Percentiles rank a stretch among this genome's conserved stretches.
Evolutionary conservation across 2,888 invertebrate species (phyloP).

Genomic region (Nyleta sp.): DNA sequence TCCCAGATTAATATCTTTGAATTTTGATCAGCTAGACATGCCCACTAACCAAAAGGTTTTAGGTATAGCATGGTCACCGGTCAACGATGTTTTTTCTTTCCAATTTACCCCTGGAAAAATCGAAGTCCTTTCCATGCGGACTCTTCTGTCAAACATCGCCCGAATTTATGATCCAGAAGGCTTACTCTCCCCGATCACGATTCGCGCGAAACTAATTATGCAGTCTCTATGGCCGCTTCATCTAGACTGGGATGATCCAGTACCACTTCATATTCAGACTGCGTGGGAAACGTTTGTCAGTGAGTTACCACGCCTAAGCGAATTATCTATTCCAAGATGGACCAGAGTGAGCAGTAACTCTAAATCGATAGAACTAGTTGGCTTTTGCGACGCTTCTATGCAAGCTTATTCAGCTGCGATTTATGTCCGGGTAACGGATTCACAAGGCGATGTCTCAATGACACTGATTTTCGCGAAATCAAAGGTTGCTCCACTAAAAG

Average conservation of each 20-base stretch:
- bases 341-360: background rate
- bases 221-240: background rate
- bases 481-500: slow-evolving; percentile 4
- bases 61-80: background rate
- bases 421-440: too few relatives aligned
- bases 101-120: background rate
- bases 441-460: too few relatives aligned
- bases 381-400: slow-evolving; percentile 11
- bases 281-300: too few relatives aligned
- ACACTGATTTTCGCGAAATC: too few relatives aligned
- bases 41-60: too few relatives aligned
- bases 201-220: slow-evolving; percentile 2
- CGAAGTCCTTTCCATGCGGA: background rate
- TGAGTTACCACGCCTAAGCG: too few relatives aligned
- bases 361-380: background rate
- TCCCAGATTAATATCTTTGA: background rate
- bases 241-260: background rate
- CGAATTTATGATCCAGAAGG: slow-evolving; percentile 4
- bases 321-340: slow-evolving; percentile 13
- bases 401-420: background rate
- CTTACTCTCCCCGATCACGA: background rate
- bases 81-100: background rate
- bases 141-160: background rate
- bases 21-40: background rate
- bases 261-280: too few relatives aligned